Conservation (phyloP, 2,797 vertebrate species). For the Triplophysa yarkandensis region DNA sequence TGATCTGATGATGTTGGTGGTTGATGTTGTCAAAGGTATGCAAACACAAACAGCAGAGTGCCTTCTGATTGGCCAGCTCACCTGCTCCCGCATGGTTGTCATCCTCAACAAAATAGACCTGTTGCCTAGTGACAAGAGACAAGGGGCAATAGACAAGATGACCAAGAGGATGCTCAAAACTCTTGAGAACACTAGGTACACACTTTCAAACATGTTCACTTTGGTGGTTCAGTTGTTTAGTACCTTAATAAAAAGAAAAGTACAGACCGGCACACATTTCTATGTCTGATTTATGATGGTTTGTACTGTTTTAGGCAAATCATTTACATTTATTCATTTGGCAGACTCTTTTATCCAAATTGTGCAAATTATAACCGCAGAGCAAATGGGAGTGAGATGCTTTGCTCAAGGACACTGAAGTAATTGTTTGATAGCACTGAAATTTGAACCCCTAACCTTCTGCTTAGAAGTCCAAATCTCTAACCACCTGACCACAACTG, state of each 20-base stretch:
- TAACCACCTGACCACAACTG: too few relatives aligned
- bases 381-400: too few relatives aligned
- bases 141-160: constrained; percentile 91
- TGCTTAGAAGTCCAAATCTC: too few relatives aligned
- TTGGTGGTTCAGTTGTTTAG: too few relatives aligned
- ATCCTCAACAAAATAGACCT: constrained; percentile 96
- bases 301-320: too few relatives aligned
- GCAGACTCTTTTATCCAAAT: too few relatives aligned
- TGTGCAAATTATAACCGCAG: too few relatives aligned
- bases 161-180: constrained; percentile 96
- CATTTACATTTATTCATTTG: too few relatives aligned
- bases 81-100: constrained; percentile 92
- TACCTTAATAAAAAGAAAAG: not conserved
- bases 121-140: constrained; percentile 85
- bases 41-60: constrained; percentile 99
- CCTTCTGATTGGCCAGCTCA: constrained; percentile 94
- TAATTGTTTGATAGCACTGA: too few relatives aligned
- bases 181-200: constrained; percentile 91
- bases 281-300: too few relatives aligned
- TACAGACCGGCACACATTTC: not conserved
- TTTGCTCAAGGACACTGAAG: too few relatives aligned
- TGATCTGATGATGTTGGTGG: constrained; percentile 97
- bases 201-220: not conserved
- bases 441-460: too few relatives aligned
- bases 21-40: constrained; percentile 96